Evolutionary conservation across 2,113 vertebrate species (phyloP).

Genomic region (Polyodon spathula): DNA sequence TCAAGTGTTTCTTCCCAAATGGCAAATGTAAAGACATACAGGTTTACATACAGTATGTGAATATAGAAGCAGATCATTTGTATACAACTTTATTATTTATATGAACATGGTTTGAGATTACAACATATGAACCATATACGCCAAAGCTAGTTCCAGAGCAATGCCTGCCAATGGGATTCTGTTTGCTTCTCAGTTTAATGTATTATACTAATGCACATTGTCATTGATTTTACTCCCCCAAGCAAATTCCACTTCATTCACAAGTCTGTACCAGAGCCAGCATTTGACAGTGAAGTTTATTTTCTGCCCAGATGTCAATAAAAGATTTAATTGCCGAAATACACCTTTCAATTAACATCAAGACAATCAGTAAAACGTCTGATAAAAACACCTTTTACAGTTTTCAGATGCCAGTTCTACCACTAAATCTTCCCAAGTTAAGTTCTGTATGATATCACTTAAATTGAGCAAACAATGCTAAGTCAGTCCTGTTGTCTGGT

Average conservation of each 20-base stretch:
- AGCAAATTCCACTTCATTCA: not conserved
- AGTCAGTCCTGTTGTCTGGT: constrained; percentile 57
- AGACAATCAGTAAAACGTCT: not conserved
- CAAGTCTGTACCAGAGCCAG: not conserved
- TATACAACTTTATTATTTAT: too few species aligned
- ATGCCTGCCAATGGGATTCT: not conserved
- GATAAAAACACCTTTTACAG: not conserved
- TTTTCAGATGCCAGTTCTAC: constrained; percentile 50
- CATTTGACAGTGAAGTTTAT: not conserved
- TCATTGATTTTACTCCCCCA: not conserved
- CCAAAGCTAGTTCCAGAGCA: too few species aligned
- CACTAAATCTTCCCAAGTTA: constrained; percentile 56
- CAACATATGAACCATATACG: too few species aligned
- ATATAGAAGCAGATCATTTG: too few species aligned
- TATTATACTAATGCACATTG: not conserved
- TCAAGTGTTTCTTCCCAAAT: too few species aligned
- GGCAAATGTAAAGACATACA: too few species aligned
- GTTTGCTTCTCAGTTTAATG: not conserved
- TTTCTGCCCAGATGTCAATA: not conserved
- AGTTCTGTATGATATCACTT: constrained; percentile 60
- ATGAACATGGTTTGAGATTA: too few species aligned
- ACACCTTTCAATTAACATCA: not conserved
- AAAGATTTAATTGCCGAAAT: not conserved
- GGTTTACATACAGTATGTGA: too few species aligned
- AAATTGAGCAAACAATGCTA: constrained; percentile 61